Conservation (phyloP, 2,113 vertebrate genomes). For the Chlorocebus sabaeus region DNA sequence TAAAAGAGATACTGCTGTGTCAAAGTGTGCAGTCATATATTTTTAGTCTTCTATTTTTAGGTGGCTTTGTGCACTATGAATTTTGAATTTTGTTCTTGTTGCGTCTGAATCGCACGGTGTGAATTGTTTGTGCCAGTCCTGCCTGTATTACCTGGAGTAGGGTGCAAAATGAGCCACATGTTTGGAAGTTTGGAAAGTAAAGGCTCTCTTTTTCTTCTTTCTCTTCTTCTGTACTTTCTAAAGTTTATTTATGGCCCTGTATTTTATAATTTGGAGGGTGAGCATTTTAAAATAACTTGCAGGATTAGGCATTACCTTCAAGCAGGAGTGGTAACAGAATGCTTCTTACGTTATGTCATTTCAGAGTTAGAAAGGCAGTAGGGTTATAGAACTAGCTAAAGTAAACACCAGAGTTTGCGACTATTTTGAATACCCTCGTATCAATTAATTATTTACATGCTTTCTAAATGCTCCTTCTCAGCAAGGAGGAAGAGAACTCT, state of each 20-base stretch:
- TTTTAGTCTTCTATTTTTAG: slow-evolving; percentile 62
- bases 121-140: slow-evolving; percentile 34
- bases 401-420: neutral
- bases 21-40: slow-evolving; percentile 39
- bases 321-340: slow-evolving; percentile 14
- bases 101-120: slow-evolving; percentile 42
- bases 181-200: neutral
- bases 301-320: slow-evolving; percentile 37
- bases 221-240: neutral
- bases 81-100: slow-evolving; percentile 42
- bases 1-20: neutral
- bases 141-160: neutral
- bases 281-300: slow-evolving; percentile 46
- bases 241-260: slow-evolving; percentile 8
- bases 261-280: slow-evolving; percentile 28
- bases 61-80: neutral
- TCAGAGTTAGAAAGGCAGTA: slow-evolving; percentile 1
- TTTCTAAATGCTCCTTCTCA: neutral
- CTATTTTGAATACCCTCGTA: neutral
- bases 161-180: neutral
- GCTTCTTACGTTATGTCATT: slow-evolving; percentile 14
- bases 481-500: neutral
- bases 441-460: neutral
- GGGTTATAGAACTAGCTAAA: neutral
- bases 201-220: slow-evolving; percentile 7